Evolutionary conservation across 2,888 invertebrate species (phyloP).

Genomic region (Macropis europaea): DNA sequence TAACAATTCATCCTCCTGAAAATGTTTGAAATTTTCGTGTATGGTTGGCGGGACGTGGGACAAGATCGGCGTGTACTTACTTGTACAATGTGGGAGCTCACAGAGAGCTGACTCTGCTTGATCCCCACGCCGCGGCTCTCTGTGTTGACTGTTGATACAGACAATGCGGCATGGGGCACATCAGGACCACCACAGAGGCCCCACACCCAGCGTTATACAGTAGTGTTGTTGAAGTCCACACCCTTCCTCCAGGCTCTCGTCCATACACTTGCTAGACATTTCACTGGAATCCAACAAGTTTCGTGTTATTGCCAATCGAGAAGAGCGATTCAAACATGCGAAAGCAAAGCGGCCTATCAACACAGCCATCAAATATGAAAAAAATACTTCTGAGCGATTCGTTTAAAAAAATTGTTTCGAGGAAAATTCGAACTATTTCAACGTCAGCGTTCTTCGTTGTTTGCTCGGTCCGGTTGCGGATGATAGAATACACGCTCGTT

Average conservation of each 20-base stretch:
- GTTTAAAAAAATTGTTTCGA: too few species aligned
- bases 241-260: slow-evolving; percentile 74
- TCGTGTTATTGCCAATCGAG: too few species aligned
- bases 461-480: too few species aligned
- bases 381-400: too few species aligned
- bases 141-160: slow-evolving; percentile 82
- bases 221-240: slow-evolving; percentile 79
- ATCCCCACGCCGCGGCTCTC: slow-evolving; percentile 88
- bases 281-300: slow-evolving; percentile 66
- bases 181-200: slow-evolving; percentile 99
- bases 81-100: slow-evolving; percentile 81
- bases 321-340: too few species aligned
- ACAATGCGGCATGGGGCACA: slow-evolving; percentile 94
- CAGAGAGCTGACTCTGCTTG: slow-evolving; percentile 85
- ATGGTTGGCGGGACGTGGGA: not conserved
- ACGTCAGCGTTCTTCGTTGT: too few species aligned
- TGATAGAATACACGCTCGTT: too few species aligned
- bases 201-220: slow-evolving; percentile 94
- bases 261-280: slow-evolving; percentile 75
- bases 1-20: slow-evolving; percentile 80
- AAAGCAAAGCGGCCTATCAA: too few species aligned
- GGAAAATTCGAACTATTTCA: too few species aligned
- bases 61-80: slow-evolving; percentile 65
- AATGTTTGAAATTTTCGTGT: not conserved
- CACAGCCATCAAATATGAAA: too few species aligned